These are phyloP conservation scores for Gadopsis marmoratus DNA, from an alignment of 2,797 vertebrate genomes.

Conservation along the genomic window DNA sequence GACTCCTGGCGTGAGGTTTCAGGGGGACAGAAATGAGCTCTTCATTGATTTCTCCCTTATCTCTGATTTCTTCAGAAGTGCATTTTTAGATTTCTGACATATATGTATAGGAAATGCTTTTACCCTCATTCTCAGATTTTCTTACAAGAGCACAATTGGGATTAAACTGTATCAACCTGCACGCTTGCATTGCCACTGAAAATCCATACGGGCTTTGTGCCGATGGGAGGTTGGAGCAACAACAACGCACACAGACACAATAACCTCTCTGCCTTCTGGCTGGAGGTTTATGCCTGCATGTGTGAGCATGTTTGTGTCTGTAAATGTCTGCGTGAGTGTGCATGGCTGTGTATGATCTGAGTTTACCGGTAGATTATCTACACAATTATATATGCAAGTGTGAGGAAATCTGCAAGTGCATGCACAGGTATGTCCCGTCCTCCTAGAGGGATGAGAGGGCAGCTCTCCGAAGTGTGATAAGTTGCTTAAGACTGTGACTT, in stretches of 20 bases:
- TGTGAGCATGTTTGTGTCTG: conserved; percentile 12
- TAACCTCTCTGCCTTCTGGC: too few species aligned
- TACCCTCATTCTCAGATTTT: conserved; percentile 18
- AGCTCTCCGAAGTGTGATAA: conserved; percentile 55
- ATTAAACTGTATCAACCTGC: conserved; percentile 1
- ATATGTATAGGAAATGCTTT: conserved; percentile 1
- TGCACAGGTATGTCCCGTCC: conserved; percentile 47
- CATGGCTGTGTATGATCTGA: background rate
- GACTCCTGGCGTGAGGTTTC: conserved; percentile 20
- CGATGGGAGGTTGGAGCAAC: conserved; percentile 15
- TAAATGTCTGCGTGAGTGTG: conserved; percentile 14
- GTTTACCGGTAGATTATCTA: conserved; percentile 9
- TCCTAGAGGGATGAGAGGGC: conserved; percentile 49
- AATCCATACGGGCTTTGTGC: conserved; percentile 22
- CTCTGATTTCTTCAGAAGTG: background rate
- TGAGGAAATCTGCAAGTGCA: background rate
- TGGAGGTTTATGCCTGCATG: too few species aligned
- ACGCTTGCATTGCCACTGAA: background rate
- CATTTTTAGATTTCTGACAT: conserved; percentile 26
- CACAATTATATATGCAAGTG: background rate
- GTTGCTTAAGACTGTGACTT: conserved; percentile 64
- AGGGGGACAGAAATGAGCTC: background rate
- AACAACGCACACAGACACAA: conserved; percentile 2
- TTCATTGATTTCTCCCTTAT: conserved; percentile 21
- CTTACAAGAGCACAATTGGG: background rate